Conservation (phyloP, 2,888 invertebrate species). For the Achlya flavicornis region DNA sequence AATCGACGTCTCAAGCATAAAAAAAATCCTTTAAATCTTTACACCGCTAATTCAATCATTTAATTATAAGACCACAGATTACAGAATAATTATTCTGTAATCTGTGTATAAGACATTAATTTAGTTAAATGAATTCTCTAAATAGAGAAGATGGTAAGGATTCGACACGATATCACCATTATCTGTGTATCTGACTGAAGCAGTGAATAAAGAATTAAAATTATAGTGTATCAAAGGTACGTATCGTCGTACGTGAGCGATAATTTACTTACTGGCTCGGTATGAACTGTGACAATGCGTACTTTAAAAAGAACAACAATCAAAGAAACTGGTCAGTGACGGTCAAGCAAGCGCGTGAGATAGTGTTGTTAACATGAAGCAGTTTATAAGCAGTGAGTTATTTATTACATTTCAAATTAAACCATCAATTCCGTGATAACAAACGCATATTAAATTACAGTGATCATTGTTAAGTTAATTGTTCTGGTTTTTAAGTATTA, state of each 20-base stretch:
- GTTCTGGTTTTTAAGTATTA: neutral
- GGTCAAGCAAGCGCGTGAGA: conserved; percentile 35
- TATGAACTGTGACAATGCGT: neutral
- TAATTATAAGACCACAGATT: too few relatives aligned
- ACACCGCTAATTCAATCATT: too few relatives aligned
- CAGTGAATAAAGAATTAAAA: neutral
- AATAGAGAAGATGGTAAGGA: too few relatives aligned
- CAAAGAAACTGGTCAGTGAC: conserved; percentile 43
- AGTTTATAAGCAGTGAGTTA: conserved; percentile 32
- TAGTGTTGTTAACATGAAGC: conserved; percentile 26
- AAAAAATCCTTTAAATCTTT: too few relatives aligned
- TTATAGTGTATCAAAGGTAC: neutral
- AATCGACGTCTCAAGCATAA: too few relatives aligned
- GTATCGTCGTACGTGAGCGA: neutral
- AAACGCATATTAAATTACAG: conserved; percentile 1
- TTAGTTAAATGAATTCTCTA: too few relatives aligned
- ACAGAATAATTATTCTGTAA: too few relatives aligned
- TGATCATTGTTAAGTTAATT: neutral
- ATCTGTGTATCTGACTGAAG: neutral
- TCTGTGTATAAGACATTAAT: too few relatives aligned
- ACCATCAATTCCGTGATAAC: neutral
- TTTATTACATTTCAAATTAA: conserved; percentile 13
- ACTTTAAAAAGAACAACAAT: conserved; percentile 6
- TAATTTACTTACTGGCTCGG: neutral
- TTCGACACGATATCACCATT: too few relatives aligned